phyloP scores from a whole-genome alignment of 2,113 vertebrate genomes.

The Gila orcuttii region DNA sequence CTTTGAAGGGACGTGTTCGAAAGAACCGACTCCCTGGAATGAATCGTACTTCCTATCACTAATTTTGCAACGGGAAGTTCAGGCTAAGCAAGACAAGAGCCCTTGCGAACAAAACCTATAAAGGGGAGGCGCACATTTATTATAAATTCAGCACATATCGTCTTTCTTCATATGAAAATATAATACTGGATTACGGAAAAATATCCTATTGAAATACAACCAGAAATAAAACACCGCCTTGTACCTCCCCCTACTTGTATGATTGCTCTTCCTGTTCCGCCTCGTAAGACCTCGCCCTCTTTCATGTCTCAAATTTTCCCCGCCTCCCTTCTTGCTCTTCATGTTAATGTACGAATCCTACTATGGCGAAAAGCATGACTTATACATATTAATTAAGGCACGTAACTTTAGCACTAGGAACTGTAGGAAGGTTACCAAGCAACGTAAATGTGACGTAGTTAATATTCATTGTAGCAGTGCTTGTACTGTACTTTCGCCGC shows the following conservation, averaged over 20 bases:
- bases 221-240: slow-evolving; percentile 69
- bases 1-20: not conserved
- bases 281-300: slow-evolving; percentile 49
- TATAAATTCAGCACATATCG: not conserved
- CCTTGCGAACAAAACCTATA: slow-evolving; percentile 7
- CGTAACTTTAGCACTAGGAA: not conserved
- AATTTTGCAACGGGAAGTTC: slow-evolving; percentile 71
- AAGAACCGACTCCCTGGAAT: not conserved
- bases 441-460: not conserved
- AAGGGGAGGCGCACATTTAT: slow-evolving; percentile 28
- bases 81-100: slow-evolving; percentile 50
- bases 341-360: slow-evolving; percentile 5
- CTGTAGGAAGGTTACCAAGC: not conserved
- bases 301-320: slow-evolving; percentile 13
- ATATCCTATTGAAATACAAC: slow-evolving; percentile 36
- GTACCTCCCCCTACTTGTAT: slow-evolving; percentile 63
- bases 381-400: not conserved
- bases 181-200: slow-evolving; percentile 17
- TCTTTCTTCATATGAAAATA: slow-evolving; percentile 5
- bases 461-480: not conserved
- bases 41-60: slow-evolving; percentile 11
- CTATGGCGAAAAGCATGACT: slow-evolving; percentile 2
- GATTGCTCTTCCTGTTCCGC: slow-evolving; percentile 73
- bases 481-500: not conserved
- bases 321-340: not conserved